A percentile compares a stretch with the other conserved stretches of the same genome.
Evolutionary conservation across 1,140 invertebrate species (phyloP).

Genomic region (Asbolus verrucosus): DNA sequence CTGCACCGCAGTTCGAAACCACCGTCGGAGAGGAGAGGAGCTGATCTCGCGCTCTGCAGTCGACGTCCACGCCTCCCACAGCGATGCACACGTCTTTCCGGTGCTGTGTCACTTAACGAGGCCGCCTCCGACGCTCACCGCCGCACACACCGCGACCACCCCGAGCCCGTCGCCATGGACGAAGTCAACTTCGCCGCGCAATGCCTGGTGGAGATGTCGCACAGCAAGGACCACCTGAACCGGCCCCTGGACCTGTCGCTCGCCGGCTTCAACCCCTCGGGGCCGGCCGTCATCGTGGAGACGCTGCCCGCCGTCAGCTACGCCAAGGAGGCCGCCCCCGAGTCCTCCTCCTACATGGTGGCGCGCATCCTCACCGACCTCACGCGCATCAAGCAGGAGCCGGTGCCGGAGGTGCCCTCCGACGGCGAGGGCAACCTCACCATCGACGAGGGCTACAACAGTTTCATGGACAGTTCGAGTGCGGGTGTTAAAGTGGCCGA

Average conservation of each 20-base stretch:
- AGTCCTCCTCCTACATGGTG: constrained; percentile 69
- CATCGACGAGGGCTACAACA: constrained; percentile 55
- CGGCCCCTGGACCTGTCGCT: constrained; percentile 61
- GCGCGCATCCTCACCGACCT: constrained; percentile 73
- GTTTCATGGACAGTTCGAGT: constrained; percentile 45
- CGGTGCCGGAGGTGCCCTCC: constrained; percentile 64
- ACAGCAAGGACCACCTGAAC: constrained; percentile 60
- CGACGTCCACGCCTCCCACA: constrained; percentile 48
- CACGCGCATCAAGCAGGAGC: constrained; percentile 69
- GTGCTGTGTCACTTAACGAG: not conserved
- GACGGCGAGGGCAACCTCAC: constrained; percentile 56
- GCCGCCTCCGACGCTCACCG: no score
- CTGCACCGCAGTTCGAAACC: constrained; percentile 20
- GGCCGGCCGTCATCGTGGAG: constrained; percentile 57
- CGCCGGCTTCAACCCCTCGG: no score
- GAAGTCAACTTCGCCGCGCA: constrained; percentile 73
- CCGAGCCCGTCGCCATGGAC: no score
- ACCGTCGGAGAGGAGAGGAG: not conserved
- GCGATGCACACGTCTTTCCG: constrained; percentile 37
- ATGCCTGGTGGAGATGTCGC: constrained; percentile 72
- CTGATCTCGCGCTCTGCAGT: not conserved
- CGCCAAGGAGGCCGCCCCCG: constrained; percentile 52
- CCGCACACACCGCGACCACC: no score
- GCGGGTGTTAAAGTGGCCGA: constrained; percentile 32
- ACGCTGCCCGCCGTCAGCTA: constrained; percentile 51